Conservation (phyloP, 2,888 invertebrate genomes). For the Dryococelus australis region DNA sequence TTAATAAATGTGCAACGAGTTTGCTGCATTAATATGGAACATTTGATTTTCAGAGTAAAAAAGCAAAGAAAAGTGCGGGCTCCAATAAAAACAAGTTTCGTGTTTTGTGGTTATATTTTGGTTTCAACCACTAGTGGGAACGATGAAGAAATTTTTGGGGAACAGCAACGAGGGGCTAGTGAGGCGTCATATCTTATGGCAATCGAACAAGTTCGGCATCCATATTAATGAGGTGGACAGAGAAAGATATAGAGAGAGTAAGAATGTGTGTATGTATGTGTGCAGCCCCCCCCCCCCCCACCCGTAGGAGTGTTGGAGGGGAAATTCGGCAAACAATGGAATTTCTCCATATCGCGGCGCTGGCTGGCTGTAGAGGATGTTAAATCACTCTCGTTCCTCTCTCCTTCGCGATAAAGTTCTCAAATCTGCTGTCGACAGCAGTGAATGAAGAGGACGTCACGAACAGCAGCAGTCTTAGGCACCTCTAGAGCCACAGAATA, state of each 20-base stretch:
- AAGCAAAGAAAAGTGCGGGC: background rate
- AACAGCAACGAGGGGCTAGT: background rate
- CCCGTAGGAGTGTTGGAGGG: too few species aligned
- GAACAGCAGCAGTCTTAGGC: background rate
- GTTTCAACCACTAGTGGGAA: background rate
- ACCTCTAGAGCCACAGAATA: too few species aligned
- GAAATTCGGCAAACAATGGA: background rate
- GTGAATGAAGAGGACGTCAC: background rate
- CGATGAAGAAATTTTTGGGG: background rate
- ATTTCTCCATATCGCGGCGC: background rate
- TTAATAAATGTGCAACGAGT: too few species aligned
- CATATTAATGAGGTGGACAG: background rate
- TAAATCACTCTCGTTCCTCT: background rate
- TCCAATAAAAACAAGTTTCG: too few species aligned
- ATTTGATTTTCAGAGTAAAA: background rate
- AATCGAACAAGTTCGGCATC: background rate
- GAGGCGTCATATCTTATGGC: background rate
- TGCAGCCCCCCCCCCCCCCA: too few species aligned
- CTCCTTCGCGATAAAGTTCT: background rate
- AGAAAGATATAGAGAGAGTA: too few species aligned
- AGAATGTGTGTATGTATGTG: too few species aligned
- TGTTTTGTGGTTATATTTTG: background rate
- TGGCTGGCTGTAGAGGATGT: too few species aligned
- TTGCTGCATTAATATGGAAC: too few species aligned
- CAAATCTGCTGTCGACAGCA: background rate